Evolutionary conservation across 1,140 invertebrate genomes (phyloP).

Genomic region (Drosophila mauritiana): DNA sequence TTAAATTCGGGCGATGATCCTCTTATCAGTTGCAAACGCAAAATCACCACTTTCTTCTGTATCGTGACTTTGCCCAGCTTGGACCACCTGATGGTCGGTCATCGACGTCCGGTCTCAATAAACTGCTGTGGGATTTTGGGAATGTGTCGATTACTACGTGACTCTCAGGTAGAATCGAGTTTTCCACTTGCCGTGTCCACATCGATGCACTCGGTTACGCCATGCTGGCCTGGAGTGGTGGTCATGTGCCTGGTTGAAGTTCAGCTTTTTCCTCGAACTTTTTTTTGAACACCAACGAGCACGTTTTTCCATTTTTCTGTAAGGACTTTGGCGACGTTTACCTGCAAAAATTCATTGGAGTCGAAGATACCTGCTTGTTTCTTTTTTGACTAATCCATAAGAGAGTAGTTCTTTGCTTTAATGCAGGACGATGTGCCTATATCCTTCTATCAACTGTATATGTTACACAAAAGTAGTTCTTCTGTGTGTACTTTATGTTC

Average conservation of each 20-base stretch:
- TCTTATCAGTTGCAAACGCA: background rate
- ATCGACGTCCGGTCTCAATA: constrained; percentile 55
- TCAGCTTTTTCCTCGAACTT: background rate
- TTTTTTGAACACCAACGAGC: constrained; percentile 14
- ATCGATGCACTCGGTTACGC: constrained; percentile 39
- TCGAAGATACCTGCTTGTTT: too few relatives aligned
- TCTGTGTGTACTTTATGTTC: too few relatives aligned
- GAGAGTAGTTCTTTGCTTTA: too few relatives aligned
- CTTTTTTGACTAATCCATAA: too few relatives aligned
- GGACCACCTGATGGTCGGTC: background rate
- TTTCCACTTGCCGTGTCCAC: constrained; percentile 26
- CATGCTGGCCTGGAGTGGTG: constrained; percentile 11
- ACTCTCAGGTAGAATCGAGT: constrained; percentile 55
- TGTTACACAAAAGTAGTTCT: too few relatives aligned
- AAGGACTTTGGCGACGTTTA: background rate
- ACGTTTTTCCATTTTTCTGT: constrained; percentile 22
- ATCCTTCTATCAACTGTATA: too few relatives aligned
- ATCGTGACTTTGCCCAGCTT: background rate
- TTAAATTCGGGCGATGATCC: background rate
- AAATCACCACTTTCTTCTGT: background rate
- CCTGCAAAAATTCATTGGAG: background rate
- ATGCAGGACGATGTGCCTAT: too few relatives aligned
- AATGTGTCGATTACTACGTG: constrained; percentile 76
- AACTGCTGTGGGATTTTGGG: constrained; percentile 59
- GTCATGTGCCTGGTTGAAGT: constrained; percentile 3